phyloP scores from a whole-genome alignment of 2,797 vertebrate genomes.

The Echeneis naucrates region DNA sequence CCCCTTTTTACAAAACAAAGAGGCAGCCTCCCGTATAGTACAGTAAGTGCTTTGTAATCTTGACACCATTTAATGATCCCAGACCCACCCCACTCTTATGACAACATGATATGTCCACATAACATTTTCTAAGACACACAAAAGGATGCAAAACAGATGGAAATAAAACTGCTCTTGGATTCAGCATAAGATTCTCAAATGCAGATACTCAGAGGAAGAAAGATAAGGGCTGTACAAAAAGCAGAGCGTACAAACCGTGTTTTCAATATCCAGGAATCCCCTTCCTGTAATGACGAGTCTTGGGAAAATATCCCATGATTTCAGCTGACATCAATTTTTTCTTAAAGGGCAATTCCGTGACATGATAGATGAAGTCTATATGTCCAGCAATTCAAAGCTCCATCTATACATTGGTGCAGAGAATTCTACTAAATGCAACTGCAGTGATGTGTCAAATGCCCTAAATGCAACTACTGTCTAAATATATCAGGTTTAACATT shows the following conservation, averaged over 20 bases:
- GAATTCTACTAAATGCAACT: constrained; percentile 27
- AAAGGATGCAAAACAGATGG: constrained; percentile 50
- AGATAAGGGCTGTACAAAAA: constrained; percentile 23
- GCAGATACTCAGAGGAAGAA: constrained; percentile 41
- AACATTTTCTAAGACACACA: constrained; percentile 56
- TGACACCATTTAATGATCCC: constrained; percentile 65
- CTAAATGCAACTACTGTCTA: constrained; percentile 24
- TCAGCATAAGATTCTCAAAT: constrained; percentile 61
- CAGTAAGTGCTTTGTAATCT: constrained; percentile 92
- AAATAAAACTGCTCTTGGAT: constrained; percentile 61
- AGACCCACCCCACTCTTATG: constrained; percentile 48
- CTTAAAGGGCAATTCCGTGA: constrained; percentile 72
- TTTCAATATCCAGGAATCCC: constrained; percentile 52
- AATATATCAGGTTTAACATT: constrained; percentile 22
- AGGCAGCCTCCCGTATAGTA: constrained; percentile 77
- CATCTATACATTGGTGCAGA: constrained; percentile 48
- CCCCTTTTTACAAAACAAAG: constrained; percentile 77
- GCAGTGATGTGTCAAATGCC: constrained; percentile 51
- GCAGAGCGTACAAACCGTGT: constrained; percentile 37
- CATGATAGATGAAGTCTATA: constrained; percentile 49
- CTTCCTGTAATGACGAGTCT: constrained; percentile 40
- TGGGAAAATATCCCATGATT: constrained; percentile 40
- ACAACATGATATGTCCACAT: constrained; percentile 76
- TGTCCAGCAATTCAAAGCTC: constrained; percentile 75
- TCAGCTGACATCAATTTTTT: constrained; percentile 66